Evolutionary conservation across 2,113 vertebrate species (phyloP), one percentile per base, ranked within the genome.

Genomic region (Xenopus laevis): DNA sequence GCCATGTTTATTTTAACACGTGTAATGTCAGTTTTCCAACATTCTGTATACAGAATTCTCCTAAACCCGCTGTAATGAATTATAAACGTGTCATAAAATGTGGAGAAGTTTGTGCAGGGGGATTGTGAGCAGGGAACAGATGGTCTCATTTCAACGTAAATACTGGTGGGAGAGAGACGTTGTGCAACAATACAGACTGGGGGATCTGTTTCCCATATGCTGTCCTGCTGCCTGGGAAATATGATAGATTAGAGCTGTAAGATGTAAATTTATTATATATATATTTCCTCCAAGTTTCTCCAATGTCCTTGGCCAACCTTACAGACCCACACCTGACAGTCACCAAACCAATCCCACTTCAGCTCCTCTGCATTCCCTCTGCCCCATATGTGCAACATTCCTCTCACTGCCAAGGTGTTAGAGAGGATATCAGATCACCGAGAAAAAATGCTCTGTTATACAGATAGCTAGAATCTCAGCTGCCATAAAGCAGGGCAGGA

Each of bases 11-110:
- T 57, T 57, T 57, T 57, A 57, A 57, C 53, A 57, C 53, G 53
- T 57, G 53, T 57, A 57, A 57, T 57, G 53, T 57, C 53, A 57
- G 53, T 57, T 57, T 16, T 57, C 53, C 53, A 57, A 57, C 53
- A 57, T 57, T 57, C 7, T 57, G 53, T 57, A 57, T 57, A 57
- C 16, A 57, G 16, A 15, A 13, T 57, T 57, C 9, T 57, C 53
- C 17, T 7, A 57, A 57, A 57, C 53, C 16, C 16, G 53, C 53
- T 57, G 53, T 57, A 16, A 57, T 57, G 53, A 57, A 57, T 57
- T 57, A 57, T 57, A 57, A 57, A 57, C 53, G 53, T 57, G 53
- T 57, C 53, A 57, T 9, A 57, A 57, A 57, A 17, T 57, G 53
- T 57, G 8, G 16, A 57, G 53, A 57, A 57, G 53, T 57, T 57